Conservation (phyloP, 2,113 vertebrate genomes). For the Clupea harengus region DNA sequence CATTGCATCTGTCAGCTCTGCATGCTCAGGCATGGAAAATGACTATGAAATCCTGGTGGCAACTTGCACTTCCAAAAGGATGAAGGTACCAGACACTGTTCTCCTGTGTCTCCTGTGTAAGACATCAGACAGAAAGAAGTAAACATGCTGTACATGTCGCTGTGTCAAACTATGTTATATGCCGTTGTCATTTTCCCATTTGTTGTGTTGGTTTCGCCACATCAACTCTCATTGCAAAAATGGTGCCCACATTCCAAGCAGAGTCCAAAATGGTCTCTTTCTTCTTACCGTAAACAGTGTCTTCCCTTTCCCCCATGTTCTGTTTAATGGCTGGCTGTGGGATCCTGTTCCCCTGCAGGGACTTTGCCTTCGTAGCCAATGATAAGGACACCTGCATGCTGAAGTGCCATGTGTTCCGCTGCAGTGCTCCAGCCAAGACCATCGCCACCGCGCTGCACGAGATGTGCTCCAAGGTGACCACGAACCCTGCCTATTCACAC, state of each 20-base stretch:
- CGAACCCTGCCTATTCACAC: background rate
- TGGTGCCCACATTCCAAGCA: background rate
- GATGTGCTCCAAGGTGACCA: slow-evolving; percentile 88
- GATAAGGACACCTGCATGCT: slow-evolving; percentile 94
- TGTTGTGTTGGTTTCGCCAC: background rate
- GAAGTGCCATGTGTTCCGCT: slow-evolving; percentile 95
- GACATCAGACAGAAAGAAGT: slow-evolving; percentile 5
- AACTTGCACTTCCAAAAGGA: background rate
- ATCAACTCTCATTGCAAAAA: background rate
- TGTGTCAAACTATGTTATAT: background rate
- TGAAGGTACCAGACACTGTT: background rate
- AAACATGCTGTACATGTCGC: background rate
- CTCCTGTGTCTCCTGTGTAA: background rate
- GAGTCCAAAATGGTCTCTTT: background rate
- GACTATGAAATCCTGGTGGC: background rate
- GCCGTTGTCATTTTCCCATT: background rate
- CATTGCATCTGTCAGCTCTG: background rate
- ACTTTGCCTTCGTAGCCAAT: slow-evolving; percentile 93
- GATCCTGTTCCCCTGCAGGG: slow-evolving; percentile 68
- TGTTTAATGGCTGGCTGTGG: background rate
- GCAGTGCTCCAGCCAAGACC: slow-evolving; percentile 88
- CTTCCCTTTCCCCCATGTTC: background rate
- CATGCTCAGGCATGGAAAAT: background rate
- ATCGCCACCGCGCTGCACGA: slow-evolving; percentile 88
- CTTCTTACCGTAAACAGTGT: slow-evolving; percentile 13